Base-by-base conservation (phyloP, 2,888 invertebrate genomes). In the Hypselothyrea guttata region DNA sequence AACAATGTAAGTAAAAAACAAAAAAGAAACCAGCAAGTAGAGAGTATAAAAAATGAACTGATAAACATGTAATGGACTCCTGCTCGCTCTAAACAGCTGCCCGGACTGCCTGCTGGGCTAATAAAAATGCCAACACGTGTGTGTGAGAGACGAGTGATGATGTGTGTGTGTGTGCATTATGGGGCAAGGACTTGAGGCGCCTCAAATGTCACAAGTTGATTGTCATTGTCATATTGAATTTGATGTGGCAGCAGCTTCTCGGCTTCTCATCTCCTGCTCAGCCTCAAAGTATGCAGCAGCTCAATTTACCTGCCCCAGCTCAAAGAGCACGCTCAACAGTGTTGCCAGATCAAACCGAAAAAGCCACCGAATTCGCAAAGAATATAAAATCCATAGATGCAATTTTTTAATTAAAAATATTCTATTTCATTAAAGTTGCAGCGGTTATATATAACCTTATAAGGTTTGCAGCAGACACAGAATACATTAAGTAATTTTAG, bases 141-240 rank as follows among this genome's bases (percentile, higher is more conserved):
- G 38, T 18, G 18, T 15, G 34, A 15, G 35, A 18, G 33, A 5
- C 9, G 18, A n/a, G n/a, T 16, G 13, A 3, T 34, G 33, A 33
- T 16, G 18, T n/a, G 37, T 30, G 16, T 7, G 8, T 8, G 45
- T 18, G 13, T 9, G 8, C 12, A 31, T 30, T 15, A 27, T 33
- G 46, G 27, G 28, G 16, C 37, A 16, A n/a, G 15, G 7, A 2
- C 11, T 11, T 11, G 45, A 33, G 38, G 8, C 34, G 37, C 31
- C 55, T 71, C 61, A 64, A 75, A 71, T 82, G 75, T 74, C 83
- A 75, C 74, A 69, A 74, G 74, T 74, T 79, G 83, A 83, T 83
- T 81, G 83, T 82, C 83, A 82, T 77, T 82, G 82, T 71, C 75
- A 71, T 60, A 83, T 77, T 65, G 77, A 77, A 75, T 83, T 81